Evolutionary conservation across 2,113 vertebrate genomes (phyloP), one percentile per base, ranked within the genome.

Genomic region (Phodopus roborovskii): DNA sequence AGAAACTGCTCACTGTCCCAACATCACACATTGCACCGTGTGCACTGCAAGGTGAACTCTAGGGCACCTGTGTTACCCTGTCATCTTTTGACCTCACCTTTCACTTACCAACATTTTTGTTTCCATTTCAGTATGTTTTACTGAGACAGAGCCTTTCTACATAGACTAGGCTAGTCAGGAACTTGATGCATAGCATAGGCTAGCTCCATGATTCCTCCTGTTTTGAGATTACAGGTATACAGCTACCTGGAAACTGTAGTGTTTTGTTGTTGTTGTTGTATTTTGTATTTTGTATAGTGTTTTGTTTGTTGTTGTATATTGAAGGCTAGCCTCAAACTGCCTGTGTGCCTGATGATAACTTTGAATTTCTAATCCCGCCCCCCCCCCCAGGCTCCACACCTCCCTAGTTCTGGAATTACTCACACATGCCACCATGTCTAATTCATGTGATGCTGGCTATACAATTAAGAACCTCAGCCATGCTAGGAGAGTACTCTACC

Each of bases 41-140:
- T 26, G 36, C 56, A 64, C 79, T 11, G 16, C 24, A 36, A 73
- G 42, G 42, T 4, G 42, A 39, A 15, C 5, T 11, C 0, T 15
- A 7, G 26, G 15, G 42, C 22, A 4, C 17, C 16, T 45, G 39
- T 13, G 68, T 58, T 56, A 58, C 56, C 45, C 56, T 16, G n/a
- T 56, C 91, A 82, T 24, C 20, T 66, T 86, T 60, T 56, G 71
- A 92, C 77, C 39, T 92, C 58, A 84, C 24, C 81, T 77, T 88
- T 75, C 4, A 42, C 56, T 78, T 85, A 39, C 90, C 45, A 56
- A 20, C 20, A n/a, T 53, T 15, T 26, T 2, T 58, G 42, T 15
- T 75, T 20, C 20, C 3, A 1, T 30, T 42, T 33, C 42, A 10
- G 6, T 74, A 11, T 33, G 50, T 60, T 42, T 75, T n/a, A 16